Evolutionary conservation across 1,140 invertebrate genomes (phyloP), one percentile per base, ranked within the genome.

Genomic region (Pemphigus obesinymphae): DNA sequence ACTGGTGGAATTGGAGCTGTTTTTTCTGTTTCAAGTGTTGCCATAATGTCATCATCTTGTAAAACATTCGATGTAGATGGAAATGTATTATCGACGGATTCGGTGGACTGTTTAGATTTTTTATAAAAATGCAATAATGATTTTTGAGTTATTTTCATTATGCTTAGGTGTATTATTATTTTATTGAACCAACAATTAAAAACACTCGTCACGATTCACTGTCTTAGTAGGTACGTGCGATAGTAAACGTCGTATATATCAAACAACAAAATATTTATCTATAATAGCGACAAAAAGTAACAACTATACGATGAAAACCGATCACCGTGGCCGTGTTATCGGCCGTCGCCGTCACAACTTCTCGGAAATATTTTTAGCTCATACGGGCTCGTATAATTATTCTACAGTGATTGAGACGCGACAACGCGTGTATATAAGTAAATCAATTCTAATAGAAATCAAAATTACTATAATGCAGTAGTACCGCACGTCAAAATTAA

Each of bases 111-210:
- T n/a, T n/a, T n/a, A n/a, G n/a, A 34, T 63, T 63, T 63, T 63
- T 63, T 34, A 63, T 63, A 63, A 63, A 63, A 63, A 63, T 34
- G 29, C 58, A 63, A 63, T 6, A 63, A 63, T 63, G 29, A 63
- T 63, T 34, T 29, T 63, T 63, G 29, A 63, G 58, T 63, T 63
- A 13, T 63, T 63, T 63, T 63, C 58, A 63, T 63, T 63, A 31
- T 58, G 55, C 55, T 58, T 58, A 58, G 55, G 13, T 58, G 11
- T 58, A 29, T 58, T 58, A 58, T 58, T 58, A 58, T 31, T 8
- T 58, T 55, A 55, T 55, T 55, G 10, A 23, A n/a, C n/a, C 23
- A 3, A 8, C 3, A 10, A 55, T 26, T 13, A 10, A 55, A 10
- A 55, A n/a, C n/a, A n/a, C n/a, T 10, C n/a, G n/a, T n/a, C n/a